Percentiles rank a stretch among this genome's conserved stretches.
These are phyloP conservation scores for Lepisosteus osseus DNA, from an alignment of 2,113 vertebrate species.

Conservation along the genomic window DNA sequence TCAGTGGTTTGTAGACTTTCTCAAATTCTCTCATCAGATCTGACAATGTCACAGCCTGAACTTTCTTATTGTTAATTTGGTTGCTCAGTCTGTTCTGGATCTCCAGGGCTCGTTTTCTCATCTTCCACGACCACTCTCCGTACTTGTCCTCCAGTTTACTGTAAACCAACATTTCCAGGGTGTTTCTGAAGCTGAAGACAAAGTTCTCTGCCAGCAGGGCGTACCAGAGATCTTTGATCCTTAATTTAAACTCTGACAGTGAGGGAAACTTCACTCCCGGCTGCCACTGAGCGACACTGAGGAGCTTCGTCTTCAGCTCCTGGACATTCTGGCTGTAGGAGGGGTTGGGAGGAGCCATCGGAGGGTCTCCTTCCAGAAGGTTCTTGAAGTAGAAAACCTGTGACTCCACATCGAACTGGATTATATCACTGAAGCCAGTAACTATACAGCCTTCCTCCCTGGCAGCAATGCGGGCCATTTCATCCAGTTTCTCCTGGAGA, in stretches of 20 bases:
- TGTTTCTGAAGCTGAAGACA: slow-evolving; percentile 50
- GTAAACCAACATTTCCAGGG: slow-evolving; percentile 42
- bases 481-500: slow-evolving; percentile 32
- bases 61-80: slow-evolving; percentile 32
- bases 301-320: too few relatives aligned
- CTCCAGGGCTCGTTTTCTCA: slow-evolving; percentile 46
- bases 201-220: too few relatives aligned
- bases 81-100: slow-evolving; percentile 39
- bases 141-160: slow-evolving; percentile 39
- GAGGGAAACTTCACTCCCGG: too few relatives aligned
- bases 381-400: slow-evolving; percentile 58
- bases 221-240: too few relatives aligned
- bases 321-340: too few relatives aligned
- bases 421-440: slow-evolving; percentile 24
- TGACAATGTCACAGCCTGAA: background rate
- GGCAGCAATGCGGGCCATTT: slow-evolving; percentile 20
- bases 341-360: too few relatives aligned
- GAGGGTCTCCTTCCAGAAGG: slow-evolving; percentile 49
- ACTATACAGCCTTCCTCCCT: slow-evolving; percentile 8
- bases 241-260: too few relatives aligned
- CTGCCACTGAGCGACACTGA: too few relatives aligned
- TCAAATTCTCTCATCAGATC: slow-evolving; percentile 6
- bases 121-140: slow-evolving; percentile 44
- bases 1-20: slow-evolving; percentile 22
- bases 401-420: slow-evolving; percentile 47